Conservation (phyloP, 2,113 vertebrate genomes). For the Felis chaus region DNA sequence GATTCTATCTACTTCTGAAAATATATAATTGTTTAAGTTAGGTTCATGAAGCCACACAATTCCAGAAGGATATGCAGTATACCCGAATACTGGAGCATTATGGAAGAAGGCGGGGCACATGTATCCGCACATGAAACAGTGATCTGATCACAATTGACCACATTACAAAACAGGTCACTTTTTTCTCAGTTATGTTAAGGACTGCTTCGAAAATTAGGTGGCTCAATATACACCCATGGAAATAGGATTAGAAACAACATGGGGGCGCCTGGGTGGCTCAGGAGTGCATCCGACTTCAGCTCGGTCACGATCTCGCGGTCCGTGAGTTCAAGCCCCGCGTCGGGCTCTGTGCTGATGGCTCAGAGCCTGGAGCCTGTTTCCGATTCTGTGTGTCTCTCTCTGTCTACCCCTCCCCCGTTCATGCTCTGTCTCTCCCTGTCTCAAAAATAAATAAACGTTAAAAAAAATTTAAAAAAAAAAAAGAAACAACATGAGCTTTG, state of each 20-base stretch:
- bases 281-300: too few relatives aligned
- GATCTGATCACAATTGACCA: background rate
- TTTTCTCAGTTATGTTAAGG: background rate
- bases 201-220: conserved; percentile 30
- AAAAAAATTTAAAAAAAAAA: too few relatives aligned
- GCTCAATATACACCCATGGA: background rate
- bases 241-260: conserved; percentile 18
- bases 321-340: too few relatives aligned
- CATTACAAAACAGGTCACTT: background rate
- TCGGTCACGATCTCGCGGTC: too few relatives aligned
- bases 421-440: too few relatives aligned
- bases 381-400: too few relatives aligned
- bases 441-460: too few relatives aligned
- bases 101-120: background rate
- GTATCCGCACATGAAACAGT: background rate
- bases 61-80: background rate
- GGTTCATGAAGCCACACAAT: background rate
- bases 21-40: background rate
- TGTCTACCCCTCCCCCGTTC: too few relatives aligned
- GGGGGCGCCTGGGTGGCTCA: too few relatives aligned
- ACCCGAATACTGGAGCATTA: background rate
- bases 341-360: too few relatives aligned
- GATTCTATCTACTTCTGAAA: conserved; percentile 30
- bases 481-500: background rate
- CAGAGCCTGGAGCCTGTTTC: too few relatives aligned